A percentile compares a stretch with the other conserved stretches of the same genome.
phyloP scores from a whole-genome alignment of 2,797 vertebrate genomes.

The Ambastaia sidthimunki region DNA sequence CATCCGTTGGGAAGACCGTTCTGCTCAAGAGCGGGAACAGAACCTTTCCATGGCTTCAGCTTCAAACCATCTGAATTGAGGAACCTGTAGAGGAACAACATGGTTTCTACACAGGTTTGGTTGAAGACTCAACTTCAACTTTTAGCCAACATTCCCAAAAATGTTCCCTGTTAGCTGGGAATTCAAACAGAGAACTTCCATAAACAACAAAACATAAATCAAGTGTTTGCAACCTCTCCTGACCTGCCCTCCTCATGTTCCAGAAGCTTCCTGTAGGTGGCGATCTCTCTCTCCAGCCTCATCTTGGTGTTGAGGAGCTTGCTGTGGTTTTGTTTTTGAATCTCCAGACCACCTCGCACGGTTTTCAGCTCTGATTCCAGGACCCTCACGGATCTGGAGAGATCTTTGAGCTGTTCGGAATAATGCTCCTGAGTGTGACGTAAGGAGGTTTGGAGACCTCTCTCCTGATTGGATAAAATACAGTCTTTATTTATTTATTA shows the following conservation, averaged over 20 bases:
- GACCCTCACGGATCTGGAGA: slow-evolving; percentile 83
- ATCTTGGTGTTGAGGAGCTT: slow-evolving; percentile 93
- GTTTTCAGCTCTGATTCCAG: slow-evolving; percentile 89
- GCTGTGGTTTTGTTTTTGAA: slow-evolving; percentile 88
- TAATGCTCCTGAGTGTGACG: slow-evolving; percentile 85
- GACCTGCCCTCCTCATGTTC: slow-evolving; percentile 94
- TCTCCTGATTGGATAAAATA: slow-evolving; percentile 78
- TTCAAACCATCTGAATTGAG: slow-evolving; percentile 53
- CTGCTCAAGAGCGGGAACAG: slow-evolving; percentile 59
- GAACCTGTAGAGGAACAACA: slow-evolving; percentile 62
- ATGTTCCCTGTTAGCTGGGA: neutral
- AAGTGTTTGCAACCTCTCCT: slow-evolving; percentile 18
- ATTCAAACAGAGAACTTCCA: neutral
- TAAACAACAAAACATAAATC: neutral
- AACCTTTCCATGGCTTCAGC: slow-evolving; percentile 67
- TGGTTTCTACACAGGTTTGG: neutral
- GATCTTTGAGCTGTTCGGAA: slow-evolving; percentile 85
- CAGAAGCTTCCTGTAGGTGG: slow-evolving; percentile 88
- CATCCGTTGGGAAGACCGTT: slow-evolving; percentile 58
- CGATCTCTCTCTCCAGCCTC: slow-evolving; percentile 91
- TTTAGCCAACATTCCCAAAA: too few relatives aligned
- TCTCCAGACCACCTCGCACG: slow-evolving; percentile 83
- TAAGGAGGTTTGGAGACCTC: slow-evolving; percentile 87
- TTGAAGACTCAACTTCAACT: neutral
- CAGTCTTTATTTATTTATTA: too few relatives aligned